Conservation (phyloP, 2,888 invertebrate species). For the Dorcus hopei region DNA sequence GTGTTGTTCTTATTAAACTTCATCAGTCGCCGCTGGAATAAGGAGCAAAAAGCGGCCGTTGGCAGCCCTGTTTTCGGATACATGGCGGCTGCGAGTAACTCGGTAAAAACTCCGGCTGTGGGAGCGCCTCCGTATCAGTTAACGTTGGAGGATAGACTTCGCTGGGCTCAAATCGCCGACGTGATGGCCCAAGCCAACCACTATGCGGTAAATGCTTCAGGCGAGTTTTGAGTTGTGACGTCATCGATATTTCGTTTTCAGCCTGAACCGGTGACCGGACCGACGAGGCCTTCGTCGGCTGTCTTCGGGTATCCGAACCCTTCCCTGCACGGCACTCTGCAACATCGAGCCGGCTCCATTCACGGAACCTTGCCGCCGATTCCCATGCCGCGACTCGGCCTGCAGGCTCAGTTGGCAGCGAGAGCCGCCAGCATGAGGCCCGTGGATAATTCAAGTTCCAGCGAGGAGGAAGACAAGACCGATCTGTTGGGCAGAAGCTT, state of each 20-base stretch:
- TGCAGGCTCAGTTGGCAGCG: slow-evolving; percentile 45
- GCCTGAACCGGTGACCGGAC: slow-evolving; percentile 68
- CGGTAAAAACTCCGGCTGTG: slow-evolving; percentile 68
- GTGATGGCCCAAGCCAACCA: slow-evolving; percentile 84
- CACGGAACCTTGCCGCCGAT: slow-evolving; percentile 66
- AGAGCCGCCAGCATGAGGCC: slow-evolving; percentile 47
- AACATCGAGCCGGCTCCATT: slow-evolving; percentile 38
- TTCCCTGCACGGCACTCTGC: slow-evolving; percentile 52
- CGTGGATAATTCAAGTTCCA: slow-evolving; percentile 57
- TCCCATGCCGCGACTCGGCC: slow-evolving; percentile 64
- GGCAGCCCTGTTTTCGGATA: slow-evolving; percentile 86
- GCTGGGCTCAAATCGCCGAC: slow-evolving; percentile 89
- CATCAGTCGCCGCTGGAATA: slow-evolving; percentile 79
- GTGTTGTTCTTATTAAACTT: too few relatives aligned
- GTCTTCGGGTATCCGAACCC: slow-evolving; percentile 76
- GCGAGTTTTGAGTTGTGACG: too few relatives aligned
- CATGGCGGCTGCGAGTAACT: slow-evolving; percentile 69
- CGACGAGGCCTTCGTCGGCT: slow-evolving; percentile 77
- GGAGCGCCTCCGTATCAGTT: slow-evolving; percentile 78
- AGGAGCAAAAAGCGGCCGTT: slow-evolving; percentile 78
- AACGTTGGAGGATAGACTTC: slow-evolving; percentile 73
- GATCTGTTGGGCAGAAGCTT: slow-evolving; percentile 71
- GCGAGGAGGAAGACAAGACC: slow-evolving; percentile 69
- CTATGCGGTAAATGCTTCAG: slow-evolving; percentile 65
- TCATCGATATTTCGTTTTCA: slow-evolving; percentile 42